Base-by-base conservation (phyloP, 1,140 invertebrate species). In the Seison nebaliae region DNA sequence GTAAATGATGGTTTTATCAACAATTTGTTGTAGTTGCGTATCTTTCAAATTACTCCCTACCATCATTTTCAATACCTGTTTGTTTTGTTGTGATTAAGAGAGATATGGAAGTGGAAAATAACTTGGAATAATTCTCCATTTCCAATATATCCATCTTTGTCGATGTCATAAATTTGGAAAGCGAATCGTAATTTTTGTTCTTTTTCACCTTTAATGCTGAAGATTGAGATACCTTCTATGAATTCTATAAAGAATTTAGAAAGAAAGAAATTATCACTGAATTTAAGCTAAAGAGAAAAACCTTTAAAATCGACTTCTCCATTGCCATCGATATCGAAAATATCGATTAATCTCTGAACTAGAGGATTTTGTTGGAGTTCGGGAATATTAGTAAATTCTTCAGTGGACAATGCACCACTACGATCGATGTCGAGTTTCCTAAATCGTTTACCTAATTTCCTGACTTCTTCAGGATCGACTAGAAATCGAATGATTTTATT, bases 31-130 rank as follows among this genome's bases (percentile, higher is more conserved):
- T 28, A 62, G 48, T 40, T 62, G 59, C 31, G 51, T 51, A 44
- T 62, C 59, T 45, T 60, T 59, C 21, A 62, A 44, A 43, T 62
- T 62, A 44, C 52, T 59, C 9, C 59, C 59, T 23, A 62, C 86
- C 86, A 94, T 94, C 84, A 94, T 93, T 67, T 94, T 94, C 39
- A 94, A 62, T 23, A 94, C 84, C 67, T n/a, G n/a, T n/a, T n/a
- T n/a, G n/a, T n/a, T n/a, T n/a, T n/a, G n/a, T n/a, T n/a, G n/a
- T n/a, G n/a, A n/a, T n/a, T n/a, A n/a, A n/a, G n/a, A n/a, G n/a
- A n/a, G n/a, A n/a, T n/a, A n/a, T n/a, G n/a, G n/a, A n/a, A n/a
- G n/a, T n/a, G n/a, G n/a, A n/a, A n/a, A n/a, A n/a, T n/a, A 24
- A 94, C 84, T 68, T 83, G 77, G 59, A 93, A 94, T 17, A 96